Base-by-base conservation (phyloP, 92 coral and sea anemone genomes). In the Heteractis magnifica region DNA sequence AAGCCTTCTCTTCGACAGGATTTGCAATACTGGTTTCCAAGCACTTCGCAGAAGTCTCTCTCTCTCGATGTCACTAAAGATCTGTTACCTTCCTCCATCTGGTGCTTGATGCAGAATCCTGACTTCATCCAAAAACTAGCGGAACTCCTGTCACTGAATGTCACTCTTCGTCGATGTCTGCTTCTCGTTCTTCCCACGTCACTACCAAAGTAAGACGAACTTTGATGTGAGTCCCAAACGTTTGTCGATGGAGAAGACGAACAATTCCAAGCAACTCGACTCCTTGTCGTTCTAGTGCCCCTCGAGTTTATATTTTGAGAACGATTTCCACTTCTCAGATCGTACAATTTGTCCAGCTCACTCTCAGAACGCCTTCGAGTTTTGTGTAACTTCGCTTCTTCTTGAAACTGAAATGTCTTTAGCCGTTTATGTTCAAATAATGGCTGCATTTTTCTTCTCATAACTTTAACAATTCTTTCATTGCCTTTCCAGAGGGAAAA, bases 31-130 rank as follows among this genome's bases (percentile, higher is more conserved):
- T 49, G 55, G 70, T 60, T 74, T 16, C 87, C 87, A 60, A 84
- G 81, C 8, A 84, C 81, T 84, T 84, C 87, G 58, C 87, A 84
- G 21, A 75, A 84, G 65, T 76, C 87, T 77, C 81, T 65, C 23
- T 77, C 87, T 34, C 77, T 49, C 1, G 73, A 50, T 20, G 62
- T n/a, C 0, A 11, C 77, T 49, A 50, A 52, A 10, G 34, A 10
- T 21, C 56, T 51, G 49, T 62, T 18, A 6, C 49, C 6, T 48
- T 49, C 41, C 19, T 68, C 16, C 8, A 64, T 50, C 68, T 51
- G 49, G 51, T 81, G 77, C 68, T 51, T 11, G 55, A 68, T 26
- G 9, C 73, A 68, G 49, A 68, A 68, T 26, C 73, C 49, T 68
- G 73, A 68, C 10, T 10, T 68, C 12, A 20, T 41, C 73, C 73